Base-by-base conservation (phyloP, 2,797 vertebrate species). In the Mionectes olivaceus region DNA sequence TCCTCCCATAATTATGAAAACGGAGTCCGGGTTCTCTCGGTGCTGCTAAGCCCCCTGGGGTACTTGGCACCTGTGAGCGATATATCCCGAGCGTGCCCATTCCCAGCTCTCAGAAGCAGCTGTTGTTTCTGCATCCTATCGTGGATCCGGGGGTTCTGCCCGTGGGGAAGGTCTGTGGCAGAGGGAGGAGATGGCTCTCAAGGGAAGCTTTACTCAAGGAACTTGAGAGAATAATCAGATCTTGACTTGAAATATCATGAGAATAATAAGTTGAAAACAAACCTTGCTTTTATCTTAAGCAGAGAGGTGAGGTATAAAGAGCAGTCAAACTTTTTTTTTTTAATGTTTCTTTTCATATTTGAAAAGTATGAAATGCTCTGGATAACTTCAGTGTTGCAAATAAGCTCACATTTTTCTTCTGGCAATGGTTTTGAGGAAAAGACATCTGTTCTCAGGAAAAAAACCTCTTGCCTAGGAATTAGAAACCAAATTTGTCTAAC, bases 141-240 rank as follows among this genome's bases (percentile, higher is more conserved):
- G 90, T 97, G 97, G 89, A 89, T 74, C 97, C 27, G 97, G 97
- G 11, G 95, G 97, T 53, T 98, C 97, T 23, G 96, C 96, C 43
- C 95, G 87, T 6, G 96, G 98, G 92, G 98, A 98, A 88, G 97
- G 98, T 90, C 97, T 97, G 59, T 75, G 83, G 65, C n/a, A n/a
- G n/a, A n/a, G n/a, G n/a, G n/a, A n/a, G n/a, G 9, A 18, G 11
- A 98, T 98, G 63, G 74, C 92, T 98, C 39, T 98, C 98, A 39
- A 10, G 41, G 24, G 27, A 28, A 30, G 52, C 6, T 60, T 64
- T 18, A 24, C 32, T 33, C n/a, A 28, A 60, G 12, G 18, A 30
- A 21, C 19, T 61, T 30, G 37, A 30, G 39, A 13, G 27, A 41
- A 61, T 30, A 21, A 14, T 61, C 28, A 19, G 24, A 13, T 33